Percentiles rank a stretch among this genome's conserved stretches.
These are phyloP conservation scores for Sminthurinus aureus DNA, from an alignment of 2,888 invertebrate species.

Conservation along the genomic window DNA sequence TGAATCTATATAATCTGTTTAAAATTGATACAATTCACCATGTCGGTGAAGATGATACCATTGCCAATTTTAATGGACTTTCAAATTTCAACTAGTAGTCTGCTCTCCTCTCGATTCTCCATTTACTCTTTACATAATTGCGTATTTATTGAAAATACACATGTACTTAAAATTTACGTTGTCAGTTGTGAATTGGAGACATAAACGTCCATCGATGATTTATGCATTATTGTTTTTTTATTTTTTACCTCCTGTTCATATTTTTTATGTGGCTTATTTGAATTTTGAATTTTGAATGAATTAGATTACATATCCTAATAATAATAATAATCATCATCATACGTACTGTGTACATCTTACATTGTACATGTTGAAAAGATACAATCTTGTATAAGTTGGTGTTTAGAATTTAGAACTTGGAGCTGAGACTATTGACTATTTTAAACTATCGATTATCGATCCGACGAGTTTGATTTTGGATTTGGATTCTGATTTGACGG, in stretches of 20 bases:
- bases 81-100: too few species aligned
- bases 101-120: too few species aligned
- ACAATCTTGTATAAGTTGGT: too few species aligned
- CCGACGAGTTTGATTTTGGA: slow-evolving; percentile 18
- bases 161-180: not conserved
- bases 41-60: not conserved
- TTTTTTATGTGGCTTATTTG: not conserved
- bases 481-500: slow-evolving; percentile 10
- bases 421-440: too few species aligned
- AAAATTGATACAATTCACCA: too few species aligned
- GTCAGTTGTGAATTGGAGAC: not conserved
- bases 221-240: not conserved
- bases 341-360: not conserved
- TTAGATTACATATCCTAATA: not conserved
- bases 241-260: not conserved
- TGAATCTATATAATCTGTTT: too few species aligned
- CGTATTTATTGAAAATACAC: not conserved
- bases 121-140: too few species aligned
- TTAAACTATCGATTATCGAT: slow-evolving; percentile 16
- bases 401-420: too few species aligned
- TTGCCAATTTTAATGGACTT: not conserved
- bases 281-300: not conserved
- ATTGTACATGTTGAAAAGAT: too few species aligned
- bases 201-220: slow-evolving; percentile 11
- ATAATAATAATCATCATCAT: not conserved